Evolutionary conservation across 2,888 invertebrate species (phyloP), one percentile per base, ranked within the genome.

Genomic region (Lasioglossum lativentre): DNA sequence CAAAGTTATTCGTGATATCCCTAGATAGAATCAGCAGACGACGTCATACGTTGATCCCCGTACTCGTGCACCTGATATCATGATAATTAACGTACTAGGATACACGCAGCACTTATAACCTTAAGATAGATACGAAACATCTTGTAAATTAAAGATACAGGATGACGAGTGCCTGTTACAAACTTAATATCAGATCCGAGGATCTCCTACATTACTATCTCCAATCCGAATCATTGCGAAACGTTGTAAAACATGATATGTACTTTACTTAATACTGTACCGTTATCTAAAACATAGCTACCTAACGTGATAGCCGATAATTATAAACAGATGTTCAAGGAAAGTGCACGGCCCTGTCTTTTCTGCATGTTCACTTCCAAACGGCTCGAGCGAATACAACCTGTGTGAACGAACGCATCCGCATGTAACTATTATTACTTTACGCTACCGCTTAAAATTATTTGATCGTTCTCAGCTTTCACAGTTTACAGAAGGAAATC

Each of bases 301-400:
- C 30, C 63, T 8, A 30, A 30, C 30, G 2, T 4, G n/a, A 40
- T 40, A 40, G 23, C 38, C 4, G 19, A 40, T 70, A 70, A 14
- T 70, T 70, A 14, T n/a, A 70, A 70, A n/a, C 66, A 12, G 74
- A 75, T 27, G 47, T n/a, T 10, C 19, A 34, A 42, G 71, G 23
- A 79, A 76, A 34, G 23, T 77, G 81, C 87, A 86, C 87, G 87
- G 80, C 79, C 79, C 87, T 86, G 83, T 77, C 78, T 56, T 83
- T 80, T 86, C 86, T 78, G 85, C 83, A 85, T 81, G 80, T 82
- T 71, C 66, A 75, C 71, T 52, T 72, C 75, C 74, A 71, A 80
- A 70, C 47, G 74, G 52, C 66, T 78, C 82, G 78, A 75, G 85
- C 82, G 75, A 78, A 52, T 47, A 85, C 73, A 59, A 75, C 81